Evolutionary conservation across 1,140 invertebrate species (phyloP).

Genomic region (Cecropterus lyciades): DNA sequence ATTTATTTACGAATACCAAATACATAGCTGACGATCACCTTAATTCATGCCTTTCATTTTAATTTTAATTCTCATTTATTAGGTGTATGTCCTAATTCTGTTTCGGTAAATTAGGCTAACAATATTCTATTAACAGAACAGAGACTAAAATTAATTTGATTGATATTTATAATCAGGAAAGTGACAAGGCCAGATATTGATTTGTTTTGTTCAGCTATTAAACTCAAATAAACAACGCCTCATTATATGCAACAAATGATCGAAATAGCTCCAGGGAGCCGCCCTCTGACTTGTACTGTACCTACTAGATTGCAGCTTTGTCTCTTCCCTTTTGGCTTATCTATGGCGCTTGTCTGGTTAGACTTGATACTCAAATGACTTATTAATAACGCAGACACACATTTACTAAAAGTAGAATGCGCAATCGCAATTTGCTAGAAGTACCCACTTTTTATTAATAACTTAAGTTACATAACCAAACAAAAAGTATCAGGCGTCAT

Average conservation of each 20-base stretch:
- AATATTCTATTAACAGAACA: slow-evolving; percentile 55
- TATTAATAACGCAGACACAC: too few species aligned
- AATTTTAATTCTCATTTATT: not conserved
- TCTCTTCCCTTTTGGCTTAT: slow-evolving; percentile 48
- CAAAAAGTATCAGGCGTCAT: too few species aligned
- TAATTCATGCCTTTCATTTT: not conserved
- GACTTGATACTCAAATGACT: too few species aligned
- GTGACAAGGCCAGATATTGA: slow-evolving; percentile 68
- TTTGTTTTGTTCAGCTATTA: slow-evolving; percentile 67
- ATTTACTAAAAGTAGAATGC: too few species aligned
- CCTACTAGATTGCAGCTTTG: slow-evolving; percentile 45
- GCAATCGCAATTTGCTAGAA: too few species aligned
- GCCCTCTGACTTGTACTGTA: slow-evolving; percentile 54
- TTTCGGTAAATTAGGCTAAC: slow-evolving; percentile 50
- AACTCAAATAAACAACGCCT: slow-evolving; percentile 62
- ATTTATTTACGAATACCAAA: too few species aligned
- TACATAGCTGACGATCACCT: not conserved
- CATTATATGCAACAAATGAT: slow-evolving; percentile 69
- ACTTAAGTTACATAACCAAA: too few species aligned
- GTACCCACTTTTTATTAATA: too few species aligned
- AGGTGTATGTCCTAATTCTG: slow-evolving; percentile 53
- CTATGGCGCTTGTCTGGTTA: slow-evolving; percentile 23
- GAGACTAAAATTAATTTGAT: slow-evolving; percentile 62
- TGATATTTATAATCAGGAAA: slow-evolving; percentile 63
- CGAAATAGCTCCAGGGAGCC: slow-evolving; percentile 60